Base-by-base conservation (phyloP, 2,888 invertebrate genomes). In the Hesperia comma region DNA sequence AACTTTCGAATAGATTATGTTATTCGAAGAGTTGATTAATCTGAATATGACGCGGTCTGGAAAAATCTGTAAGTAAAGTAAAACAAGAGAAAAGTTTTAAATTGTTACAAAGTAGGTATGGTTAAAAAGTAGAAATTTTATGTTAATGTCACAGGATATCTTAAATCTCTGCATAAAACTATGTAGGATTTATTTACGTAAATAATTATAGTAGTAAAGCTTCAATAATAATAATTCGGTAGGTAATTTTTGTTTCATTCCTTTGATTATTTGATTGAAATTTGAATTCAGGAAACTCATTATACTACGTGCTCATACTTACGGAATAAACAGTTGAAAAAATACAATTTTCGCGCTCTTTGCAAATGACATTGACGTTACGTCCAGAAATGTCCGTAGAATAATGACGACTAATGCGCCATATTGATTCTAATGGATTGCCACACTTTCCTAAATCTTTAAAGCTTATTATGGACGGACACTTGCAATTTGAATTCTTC, bases 1-100 rank as follows among this genome's bases (percentile, higher is more conserved):
- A 5, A 89, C 73, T 77, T 80, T 78, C n/a, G 89, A 88, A 55
- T 84, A 88, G 17, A 86, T 78, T 0, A 89, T 77, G 15, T 80
- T 70, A 54, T 85, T 82, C 6, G 77, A 77, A 0, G 78, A 70
- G 64, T 88, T 86, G 14, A 86, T 74, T 63, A 89, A 78, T 70
- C 77, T 75, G 62, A 88, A 89, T 49, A 79, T 49, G 2, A 88
- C 76, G 2, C 75, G 70, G 17, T 80, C 71, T 17, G 74, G 71
- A n/a, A 74, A 70, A 12, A 87, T 79, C 89, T 89, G 81, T 51
- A n/a, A n/a, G n/a, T n/a, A n/a, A n/a, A n/a, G n/a, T n/a, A n/a
- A n/a, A n/a, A n/a, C n/a, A n/a, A n/a, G n/a, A n/a, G n/a, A n/a
- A n/a, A n/a, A n/a, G n/a, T n/a, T n/a, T n/a, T n/a, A n/a, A n/a